Evolutionary conservation across 1,140 invertebrate species (phyloP).

Genomic region (Drosophila navojoa): DNA sequence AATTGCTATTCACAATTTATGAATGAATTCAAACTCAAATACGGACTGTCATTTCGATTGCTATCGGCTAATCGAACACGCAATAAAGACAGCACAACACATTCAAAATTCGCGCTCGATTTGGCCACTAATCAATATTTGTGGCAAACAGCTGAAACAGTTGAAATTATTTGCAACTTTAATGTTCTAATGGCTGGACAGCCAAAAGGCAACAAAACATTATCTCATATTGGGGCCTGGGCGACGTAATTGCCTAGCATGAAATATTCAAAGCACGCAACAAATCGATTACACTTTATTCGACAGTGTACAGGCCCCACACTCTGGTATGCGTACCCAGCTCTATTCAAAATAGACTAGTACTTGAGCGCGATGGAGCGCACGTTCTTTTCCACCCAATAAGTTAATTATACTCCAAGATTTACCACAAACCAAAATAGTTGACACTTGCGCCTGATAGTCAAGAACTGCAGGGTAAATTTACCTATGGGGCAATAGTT

Average conservation of each 20-base stretch:
- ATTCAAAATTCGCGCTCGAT: constrained; percentile 19
- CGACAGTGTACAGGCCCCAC: constrained; percentile 25
- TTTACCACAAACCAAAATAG: constrained; percentile 11
- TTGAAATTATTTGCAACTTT: constrained; percentile 78
- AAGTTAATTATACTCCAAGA: constrained; percentile 8
- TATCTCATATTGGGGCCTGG: constrained; percentile 13
- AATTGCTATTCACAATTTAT: constrained; percentile 27
- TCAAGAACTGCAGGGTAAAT: too few species aligned
- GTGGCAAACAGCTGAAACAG: constrained; percentile 46
- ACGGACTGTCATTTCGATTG: constrained; percentile 19
- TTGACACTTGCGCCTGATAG: neutral
- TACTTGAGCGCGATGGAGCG: neutral
- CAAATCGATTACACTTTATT: constrained; percentile 78
- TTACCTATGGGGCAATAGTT: neutral
- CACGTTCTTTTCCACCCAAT: neutral
- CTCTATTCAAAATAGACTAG: neutral
- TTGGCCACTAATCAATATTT: constrained; percentile 48
- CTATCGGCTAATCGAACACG: constrained; percentile 33
- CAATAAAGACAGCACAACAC: constrained; percentile 17
- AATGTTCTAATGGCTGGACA: constrained; percentile 36
- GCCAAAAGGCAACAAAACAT: constrained; percentile 20
- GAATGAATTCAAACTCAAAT: constrained; percentile 57
- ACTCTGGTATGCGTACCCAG: neutral
- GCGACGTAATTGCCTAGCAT: constrained; percentile 54
- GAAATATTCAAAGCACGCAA: constrained; percentile 72